Evolutionary conservation across 1,140 invertebrate species (phyloP).

Genomic region (Drosophila miranda): DNA sequence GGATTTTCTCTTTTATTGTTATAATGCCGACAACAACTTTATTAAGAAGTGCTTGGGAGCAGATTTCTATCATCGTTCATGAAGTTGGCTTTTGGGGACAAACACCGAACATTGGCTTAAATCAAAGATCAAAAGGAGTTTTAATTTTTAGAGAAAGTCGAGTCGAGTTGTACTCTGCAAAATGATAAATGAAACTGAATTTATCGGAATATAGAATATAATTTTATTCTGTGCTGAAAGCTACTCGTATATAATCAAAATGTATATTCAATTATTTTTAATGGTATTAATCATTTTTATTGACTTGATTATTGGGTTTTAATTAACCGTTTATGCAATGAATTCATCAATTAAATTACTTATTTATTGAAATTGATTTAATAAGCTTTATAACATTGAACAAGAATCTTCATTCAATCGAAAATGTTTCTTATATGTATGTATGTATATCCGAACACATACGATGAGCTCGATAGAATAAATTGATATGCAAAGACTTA

Average conservation of each 20-base stretch:
- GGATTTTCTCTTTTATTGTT: slow-evolving; percentile 57
- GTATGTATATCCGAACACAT: too few relatives aligned
- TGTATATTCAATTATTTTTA: too few relatives aligned
- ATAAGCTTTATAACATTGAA: too few relatives aligned
- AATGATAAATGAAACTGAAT: background rate
- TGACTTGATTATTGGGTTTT: too few relatives aligned
- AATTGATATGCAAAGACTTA: too few relatives aligned
- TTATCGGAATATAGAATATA: background rate
- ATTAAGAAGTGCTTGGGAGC: slow-evolving; percentile 53
- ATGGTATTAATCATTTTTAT: background rate
- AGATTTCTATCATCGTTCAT: slow-evolving; percentile 54
- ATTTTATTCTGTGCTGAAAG: background rate
- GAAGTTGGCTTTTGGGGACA: slow-evolving; percentile 25
- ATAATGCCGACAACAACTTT: slow-evolving; percentile 62
- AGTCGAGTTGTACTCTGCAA: slow-evolving; percentile 16
- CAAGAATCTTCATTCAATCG: too few relatives aligned
- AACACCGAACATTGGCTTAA: slow-evolving; percentile 22
- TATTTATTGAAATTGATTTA: too few relatives aligned
- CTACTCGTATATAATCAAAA: background rate
- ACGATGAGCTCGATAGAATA: too few relatives aligned
- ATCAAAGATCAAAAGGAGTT: slow-evolving; percentile 15
- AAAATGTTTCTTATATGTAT: too few relatives aligned
- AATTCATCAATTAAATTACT: too few relatives aligned
- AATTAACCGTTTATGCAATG: too few relatives aligned
- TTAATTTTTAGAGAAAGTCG: background rate